Evolutionary conservation across 2,888 invertebrate species (phyloP).

Genomic region (Pycnomerus fuliginosus): DNA sequence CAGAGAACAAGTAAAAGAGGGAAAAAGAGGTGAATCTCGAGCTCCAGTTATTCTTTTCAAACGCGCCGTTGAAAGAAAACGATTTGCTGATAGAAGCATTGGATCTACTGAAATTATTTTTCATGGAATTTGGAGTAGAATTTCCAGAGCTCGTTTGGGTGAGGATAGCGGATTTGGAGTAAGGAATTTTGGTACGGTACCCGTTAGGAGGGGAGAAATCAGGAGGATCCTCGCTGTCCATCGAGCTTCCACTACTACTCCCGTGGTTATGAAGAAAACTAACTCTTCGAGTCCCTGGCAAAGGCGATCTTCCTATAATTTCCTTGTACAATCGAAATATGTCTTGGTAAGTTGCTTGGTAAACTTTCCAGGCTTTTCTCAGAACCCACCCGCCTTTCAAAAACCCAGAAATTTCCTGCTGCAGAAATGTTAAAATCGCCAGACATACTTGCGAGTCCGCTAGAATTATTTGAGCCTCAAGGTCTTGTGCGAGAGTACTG

Average conservation of each 20-base stretch:
- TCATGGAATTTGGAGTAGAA: conserved; percentile 22
- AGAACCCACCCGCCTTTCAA: conserved; percentile 68
- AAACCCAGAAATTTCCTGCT: conserved; percentile 64
- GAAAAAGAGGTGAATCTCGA: conserved; percentile 21
- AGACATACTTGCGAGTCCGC: conserved; percentile 67
- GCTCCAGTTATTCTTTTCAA: conserved; percentile 26
- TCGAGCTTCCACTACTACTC: no score
- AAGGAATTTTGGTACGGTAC: conserved; percentile 32
- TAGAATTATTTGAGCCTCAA: conserved; percentile 66
- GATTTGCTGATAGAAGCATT: conserved; percentile 28
- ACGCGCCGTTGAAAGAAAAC: conserved; percentile 32
- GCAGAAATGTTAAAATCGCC: conserved; percentile 64
- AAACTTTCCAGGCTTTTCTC: conserved; percentile 69
- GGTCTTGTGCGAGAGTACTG: conserved; percentile 49
- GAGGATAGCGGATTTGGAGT: conserved; percentile 33
- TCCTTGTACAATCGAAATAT: conserved; percentile 58
- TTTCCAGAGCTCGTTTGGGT: conserved; percentile 14
- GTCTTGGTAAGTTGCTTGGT: conserved; percentile 63
- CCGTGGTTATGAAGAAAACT: no score
- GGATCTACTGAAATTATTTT: conserved; percentile 17
- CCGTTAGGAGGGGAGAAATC: conserved; percentile 21
- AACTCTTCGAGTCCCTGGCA: no score
- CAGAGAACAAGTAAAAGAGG: no score
- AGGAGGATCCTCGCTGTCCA: conserved; percentile 6
- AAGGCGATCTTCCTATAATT: conserved; percentile 47